Evolutionary conservation across 2,113 vertebrate species (phyloP), one percentile per base, ranked within the genome.

Genomic region (Tilapia sparmanii): DNA sequence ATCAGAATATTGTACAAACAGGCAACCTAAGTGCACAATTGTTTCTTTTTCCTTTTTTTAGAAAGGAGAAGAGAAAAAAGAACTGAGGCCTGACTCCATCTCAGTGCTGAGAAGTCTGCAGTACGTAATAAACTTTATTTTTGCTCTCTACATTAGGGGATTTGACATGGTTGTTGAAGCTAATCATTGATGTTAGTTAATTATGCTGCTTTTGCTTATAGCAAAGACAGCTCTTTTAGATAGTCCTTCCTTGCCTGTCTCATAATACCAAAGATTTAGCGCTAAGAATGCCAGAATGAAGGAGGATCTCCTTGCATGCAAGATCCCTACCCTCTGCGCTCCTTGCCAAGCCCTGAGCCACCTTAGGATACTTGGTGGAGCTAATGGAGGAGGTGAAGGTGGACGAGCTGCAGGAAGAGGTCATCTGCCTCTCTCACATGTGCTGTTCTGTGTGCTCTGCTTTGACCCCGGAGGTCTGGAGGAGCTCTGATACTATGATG

Each of bases 311-410:
- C 40, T 0, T 73, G 7, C 33, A 63, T 80, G 55, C 66, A 82
- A 4, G 19, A 45, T 16, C 71, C 16, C 83, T 89, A 94, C 94
- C 94, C 13, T 95, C 91, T 15, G 83, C 35, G 18, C 11, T 87
- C 76, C 42, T 94, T 5, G 86, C 85, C 82, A 87, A 88, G 52
- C 85, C 89, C 80, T 90, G 90, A 12, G 90, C 92, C 68, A 94
- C 84, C 66, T 93, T 94, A 19, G 73, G 68, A 18, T 93, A 78
- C 9, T 68, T 87, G 42, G 86, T 81, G 79, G 93, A 87, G 54
- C 90, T 86, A 55, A 76, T 84, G 82, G 87, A 91, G 50, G 87
- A 87, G 59, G 82, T 50, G 10, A 85, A 42, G 19, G 76, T 66
- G 31, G 89, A 93, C 13, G 82, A 83, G 59, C 26, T 35, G 63